These are phyloP conservation scores for Strigamia maritima DNA, from an alignment of 2,888 invertebrate species.

Conservation along the genomic window DNA sequence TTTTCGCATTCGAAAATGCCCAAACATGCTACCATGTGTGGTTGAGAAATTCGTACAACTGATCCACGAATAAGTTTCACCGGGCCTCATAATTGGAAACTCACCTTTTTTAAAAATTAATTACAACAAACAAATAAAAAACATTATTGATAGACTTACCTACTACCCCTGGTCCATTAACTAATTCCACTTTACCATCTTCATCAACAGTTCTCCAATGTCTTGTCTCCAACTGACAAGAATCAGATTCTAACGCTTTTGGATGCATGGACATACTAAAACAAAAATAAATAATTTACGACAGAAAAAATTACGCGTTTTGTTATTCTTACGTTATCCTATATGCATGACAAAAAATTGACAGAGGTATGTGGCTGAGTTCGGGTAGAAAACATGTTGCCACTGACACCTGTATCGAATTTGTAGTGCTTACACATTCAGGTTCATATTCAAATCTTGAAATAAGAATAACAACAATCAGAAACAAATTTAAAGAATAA, in stretches of 20 bases:
- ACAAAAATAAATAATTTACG: not conserved
- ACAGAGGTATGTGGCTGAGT: slow-evolving; percentile 45
- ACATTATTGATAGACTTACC: slow-evolving; percentile 43
- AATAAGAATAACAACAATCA: not conserved
- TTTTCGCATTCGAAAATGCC: slow-evolving; percentile 47
- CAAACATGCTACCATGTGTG: slow-evolving; percentile 48
- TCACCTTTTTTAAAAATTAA: slow-evolving; percentile 46
- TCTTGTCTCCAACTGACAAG: slow-evolving; percentile 48
- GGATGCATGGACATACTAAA: slow-evolving; percentile 48
- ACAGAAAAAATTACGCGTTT: slow-evolving; percentile 1
- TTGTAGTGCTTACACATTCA: slow-evolving; percentile 46
- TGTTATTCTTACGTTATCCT: slow-evolving; percentile 47
- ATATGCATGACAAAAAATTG: slow-evolving; percentile 47
- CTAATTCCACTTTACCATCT: slow-evolving; percentile 46
- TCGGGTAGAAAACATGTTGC: slow-evolving; percentile 48
- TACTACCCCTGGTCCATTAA: slow-evolving; percentile 50
- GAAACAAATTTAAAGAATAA: not conserved
- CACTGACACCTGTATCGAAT: slow-evolving; percentile 46
- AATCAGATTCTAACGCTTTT: slow-evolving; percentile 45
- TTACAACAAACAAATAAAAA: not conserved
- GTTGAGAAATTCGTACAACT: slow-evolving; percentile 48
- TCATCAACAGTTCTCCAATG: slow-evolving; percentile 50
- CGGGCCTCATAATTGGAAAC: slow-evolving; percentile 49
- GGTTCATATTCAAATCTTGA: slow-evolving; percentile 46
- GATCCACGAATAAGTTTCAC: slow-evolving; percentile 47